A percentile compares a stretch with the other conserved stretches of the same genome.
Evolutionary conservation across 2,797 vertebrate species (phyloP).

Genomic region (Lepilemur septentrionalis): DNA sequence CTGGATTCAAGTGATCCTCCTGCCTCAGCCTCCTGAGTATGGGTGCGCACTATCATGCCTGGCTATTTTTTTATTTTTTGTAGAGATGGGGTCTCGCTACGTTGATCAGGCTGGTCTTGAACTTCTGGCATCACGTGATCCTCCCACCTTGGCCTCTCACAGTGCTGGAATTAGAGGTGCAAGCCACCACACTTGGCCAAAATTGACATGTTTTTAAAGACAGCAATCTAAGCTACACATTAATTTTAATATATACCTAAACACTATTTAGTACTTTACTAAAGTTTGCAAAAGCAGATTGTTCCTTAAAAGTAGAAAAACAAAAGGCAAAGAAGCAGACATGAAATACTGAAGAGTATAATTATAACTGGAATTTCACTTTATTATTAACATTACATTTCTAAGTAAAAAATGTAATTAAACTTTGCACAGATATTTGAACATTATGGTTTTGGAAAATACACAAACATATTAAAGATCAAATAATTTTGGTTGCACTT

Average conservation of each 20-base stretch:
- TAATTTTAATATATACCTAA: not conserved
- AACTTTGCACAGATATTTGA: not conserved
- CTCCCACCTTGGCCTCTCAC: no score
- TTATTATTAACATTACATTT: not conserved
- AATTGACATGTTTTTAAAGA: not conserved
- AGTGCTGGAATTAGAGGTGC: no score
- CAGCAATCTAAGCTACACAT: not conserved
- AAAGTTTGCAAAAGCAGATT: not conserved
- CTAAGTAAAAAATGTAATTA: not conserved
- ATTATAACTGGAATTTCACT: not conserved
- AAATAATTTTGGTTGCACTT: not conserved
- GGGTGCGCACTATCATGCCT: no score
- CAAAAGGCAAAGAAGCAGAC: not conserved
- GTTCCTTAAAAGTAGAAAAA: not conserved
- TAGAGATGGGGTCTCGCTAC: no score
- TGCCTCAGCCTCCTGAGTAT: no score
- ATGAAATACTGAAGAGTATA: not conserved
- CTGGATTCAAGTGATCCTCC: no score
- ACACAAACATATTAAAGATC: not conserved
- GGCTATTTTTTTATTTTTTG: no score
- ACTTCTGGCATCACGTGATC: no score
- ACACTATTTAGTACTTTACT: not conserved
- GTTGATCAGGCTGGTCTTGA: no score
- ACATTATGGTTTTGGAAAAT: not conserved
- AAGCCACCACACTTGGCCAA: no score